phyloP scores from a whole-genome alignment of 2,113 vertebrate genomes.

The Rhipidura dahli region DNA sequence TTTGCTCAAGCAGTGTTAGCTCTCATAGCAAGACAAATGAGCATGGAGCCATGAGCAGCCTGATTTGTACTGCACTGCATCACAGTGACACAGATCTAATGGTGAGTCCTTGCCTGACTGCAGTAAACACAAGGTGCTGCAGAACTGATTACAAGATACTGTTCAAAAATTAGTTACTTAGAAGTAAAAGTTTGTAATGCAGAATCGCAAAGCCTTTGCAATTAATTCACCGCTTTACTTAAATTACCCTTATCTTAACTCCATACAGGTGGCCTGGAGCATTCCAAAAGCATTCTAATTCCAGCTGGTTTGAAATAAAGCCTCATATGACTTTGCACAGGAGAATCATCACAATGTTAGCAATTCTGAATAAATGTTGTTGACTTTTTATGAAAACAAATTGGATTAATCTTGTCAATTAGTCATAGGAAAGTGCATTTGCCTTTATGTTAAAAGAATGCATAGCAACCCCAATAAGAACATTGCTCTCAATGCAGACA shows the following conservation, averaged over 20 bases:
- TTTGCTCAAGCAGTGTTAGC: neutral
- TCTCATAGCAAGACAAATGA: neutral
- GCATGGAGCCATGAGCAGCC: neutral
- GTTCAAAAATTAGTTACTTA: neutral
- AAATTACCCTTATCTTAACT: slow-evolving; percentile 15
- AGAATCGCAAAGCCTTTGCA: neutral
- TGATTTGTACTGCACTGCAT: neutral
- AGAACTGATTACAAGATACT: neutral
- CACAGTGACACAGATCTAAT: neutral
- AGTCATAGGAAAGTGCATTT: slow-evolving; percentile 51
- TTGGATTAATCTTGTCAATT: slow-evolving; percentile 51
- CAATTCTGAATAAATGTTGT: neutral
- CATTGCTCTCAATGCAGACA: neutral
- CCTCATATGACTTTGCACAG: neutral
- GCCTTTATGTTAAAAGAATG: slow-evolving; percentile 42
- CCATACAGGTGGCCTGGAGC: neutral
- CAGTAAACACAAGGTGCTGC: neutral
- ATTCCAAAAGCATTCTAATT: neutral
- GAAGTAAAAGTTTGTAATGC: neutral
- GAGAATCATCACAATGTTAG: neutral
- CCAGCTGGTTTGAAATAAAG: slow-evolving; percentile 22
- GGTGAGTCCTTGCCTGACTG: neutral
- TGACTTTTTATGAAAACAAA: slow-evolving; percentile 51
- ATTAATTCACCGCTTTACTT: slow-evolving; percentile 25
- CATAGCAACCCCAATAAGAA: neutral